phyloP scores from a whole-genome alignment of 1,140 invertebrate genomes.

The Drosophila varians region DNA sequence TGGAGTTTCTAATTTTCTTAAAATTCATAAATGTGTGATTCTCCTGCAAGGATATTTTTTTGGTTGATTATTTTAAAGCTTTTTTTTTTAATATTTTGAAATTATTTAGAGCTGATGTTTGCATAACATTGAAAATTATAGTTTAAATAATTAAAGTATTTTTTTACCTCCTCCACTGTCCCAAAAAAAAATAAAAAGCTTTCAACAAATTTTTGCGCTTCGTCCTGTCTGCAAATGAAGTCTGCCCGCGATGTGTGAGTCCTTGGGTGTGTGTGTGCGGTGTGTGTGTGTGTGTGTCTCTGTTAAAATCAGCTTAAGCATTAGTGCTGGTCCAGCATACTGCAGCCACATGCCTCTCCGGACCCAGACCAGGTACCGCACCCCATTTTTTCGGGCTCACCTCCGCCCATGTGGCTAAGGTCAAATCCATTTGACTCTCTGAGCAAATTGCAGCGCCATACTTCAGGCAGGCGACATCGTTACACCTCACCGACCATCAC shows the following conservation, averaged over 20 bases:
- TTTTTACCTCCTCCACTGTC: not conserved
- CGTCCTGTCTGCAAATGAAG: slow-evolving; percentile 63
- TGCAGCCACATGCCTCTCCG: not conserved
- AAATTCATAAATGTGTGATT: no score
- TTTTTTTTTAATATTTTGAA: no score
- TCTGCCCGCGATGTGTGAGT: slow-evolving; percentile 43
- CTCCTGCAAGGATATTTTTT: no score
- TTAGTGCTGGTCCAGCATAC: slow-evolving; percentile 69
- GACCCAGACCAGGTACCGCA: not conserved
- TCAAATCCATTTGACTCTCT: slow-evolving; percentile 79
- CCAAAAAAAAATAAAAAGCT: not conserved
- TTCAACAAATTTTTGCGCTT: slow-evolving; percentile 15
- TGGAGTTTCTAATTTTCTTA: no score
- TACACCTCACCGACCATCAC: slow-evolving; percentile 63
- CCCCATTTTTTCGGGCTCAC: not conserved
- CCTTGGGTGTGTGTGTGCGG: not conserved
- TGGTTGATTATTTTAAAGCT: no score
- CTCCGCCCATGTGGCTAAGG: slow-evolving; percentile 62
- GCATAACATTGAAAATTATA: no score
- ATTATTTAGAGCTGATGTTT: no score
- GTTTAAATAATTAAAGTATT: no score
- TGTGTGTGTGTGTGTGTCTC: slow-evolving; percentile 13
- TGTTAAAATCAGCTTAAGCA: slow-evolving; percentile 76
- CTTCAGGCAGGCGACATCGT: slow-evolving; percentile 58
- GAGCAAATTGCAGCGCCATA: slow-evolving; percentile 71